Evolutionary conservation across 2,797 vertebrate genomes (phyloP).

Genomic region (Chelon labrosus): DNA sequence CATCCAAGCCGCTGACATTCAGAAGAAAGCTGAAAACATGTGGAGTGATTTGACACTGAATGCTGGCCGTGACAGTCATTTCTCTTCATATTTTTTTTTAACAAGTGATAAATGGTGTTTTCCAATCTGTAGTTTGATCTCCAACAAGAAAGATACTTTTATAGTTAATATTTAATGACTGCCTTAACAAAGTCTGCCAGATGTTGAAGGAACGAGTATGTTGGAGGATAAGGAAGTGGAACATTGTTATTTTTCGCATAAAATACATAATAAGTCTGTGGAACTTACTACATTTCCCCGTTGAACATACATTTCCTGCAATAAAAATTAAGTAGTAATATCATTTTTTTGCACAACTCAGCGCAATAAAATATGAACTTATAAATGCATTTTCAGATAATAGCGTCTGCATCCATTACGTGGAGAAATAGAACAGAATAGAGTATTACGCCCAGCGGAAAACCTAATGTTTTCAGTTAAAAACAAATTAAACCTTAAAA

Average conservation of each 20-base stretch:
- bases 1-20: conserved; percentile 51
- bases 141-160: not conserved
- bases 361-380: not conserved
- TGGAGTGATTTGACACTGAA: conserved; percentile 23
- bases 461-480: not conserved
- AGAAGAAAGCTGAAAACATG: conserved; percentile 44
- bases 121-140: not conserved
- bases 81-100: not conserved
- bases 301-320: not conserved
- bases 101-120: conserved; percentile 26
- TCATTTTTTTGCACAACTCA: not conserved
- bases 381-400: not conserved
- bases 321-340: not conserved
- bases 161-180: not conserved
- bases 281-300: not conserved
- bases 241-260: not conserved
- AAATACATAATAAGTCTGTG: not conserved
- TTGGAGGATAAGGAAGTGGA: not conserved
- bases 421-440: not conserved
- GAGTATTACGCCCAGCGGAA: not conserved
- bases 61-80: conserved; percentile 10
- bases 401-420: not conserved
- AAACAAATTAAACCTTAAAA: not conserved
- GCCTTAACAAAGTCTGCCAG: not conserved
- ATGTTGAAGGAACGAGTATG: not conserved